A percentile compares a stretch with the other conserved stretches of the same genome.
Evolutionary conservation across 2,888 invertebrate genomes (phyloP).

Genomic region (Ophioninae sp.): DNA sequence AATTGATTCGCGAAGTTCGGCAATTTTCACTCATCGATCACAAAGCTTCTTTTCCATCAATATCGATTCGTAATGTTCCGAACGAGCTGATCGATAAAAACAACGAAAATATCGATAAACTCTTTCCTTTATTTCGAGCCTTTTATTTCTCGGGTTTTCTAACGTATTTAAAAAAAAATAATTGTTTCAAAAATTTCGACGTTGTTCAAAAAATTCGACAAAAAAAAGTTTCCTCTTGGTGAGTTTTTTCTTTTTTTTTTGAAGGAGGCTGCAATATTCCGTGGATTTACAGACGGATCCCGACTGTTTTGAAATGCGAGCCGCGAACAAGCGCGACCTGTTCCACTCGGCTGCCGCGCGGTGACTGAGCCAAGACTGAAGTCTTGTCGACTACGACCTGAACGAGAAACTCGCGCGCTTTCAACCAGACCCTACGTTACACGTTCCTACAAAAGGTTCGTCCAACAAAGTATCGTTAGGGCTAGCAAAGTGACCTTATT

Average conservation of each 20-base stretch:
- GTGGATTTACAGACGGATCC: not conserved
- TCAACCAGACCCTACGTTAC: not conserved
- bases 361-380: slow-evolving; percentile 69
- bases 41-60: slow-evolving; percentile 3
- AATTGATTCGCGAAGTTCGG: not conserved
- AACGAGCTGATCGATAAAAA: not conserved
- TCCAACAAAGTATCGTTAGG: too few species aligned
- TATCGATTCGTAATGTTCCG: not conserved
- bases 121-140: not conserved
- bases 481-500: too few species aligned
- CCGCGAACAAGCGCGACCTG: slow-evolving; percentile 67
- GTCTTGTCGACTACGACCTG: not conserved
- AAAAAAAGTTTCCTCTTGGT: not conserved
- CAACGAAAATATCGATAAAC: not conserved
- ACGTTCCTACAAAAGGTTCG: not conserved
- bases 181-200: too few species aligned
- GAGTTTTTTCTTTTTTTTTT: not conserved
- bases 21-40: slow-evolving; percentile 1
- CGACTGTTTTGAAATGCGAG: slow-evolving; percentile 3
- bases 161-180: too few species aligned
- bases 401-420: not conserved
- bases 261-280: not conserved
- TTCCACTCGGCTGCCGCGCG: slow-evolving; percentile 75
- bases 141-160: not conserved
- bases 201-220: too few species aligned